A percentile compares a stretch with the other conserved stretches of the same genome.
phyloP scores from a whole-genome alignment of 2,888 invertebrate genomes.

The Drosophila atroscutellata region DNA sequence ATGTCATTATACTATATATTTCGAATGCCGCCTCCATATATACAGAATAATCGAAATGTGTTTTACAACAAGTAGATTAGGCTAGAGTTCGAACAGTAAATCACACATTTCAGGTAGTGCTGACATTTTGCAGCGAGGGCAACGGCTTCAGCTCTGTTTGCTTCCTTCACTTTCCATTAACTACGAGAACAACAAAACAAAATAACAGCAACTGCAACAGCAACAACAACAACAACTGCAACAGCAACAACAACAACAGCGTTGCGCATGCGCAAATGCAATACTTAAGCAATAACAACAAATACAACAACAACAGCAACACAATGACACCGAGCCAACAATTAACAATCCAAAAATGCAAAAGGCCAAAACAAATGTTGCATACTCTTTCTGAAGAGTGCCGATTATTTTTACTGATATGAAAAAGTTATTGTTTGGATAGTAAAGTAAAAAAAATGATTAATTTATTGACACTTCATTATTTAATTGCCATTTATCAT shows the following conservation, averaged over 20 bases:
- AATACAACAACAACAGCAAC: constrained; percentile 5
- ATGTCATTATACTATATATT: not conserved
- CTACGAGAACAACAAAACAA: constrained; percentile 60
- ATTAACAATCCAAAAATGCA: constrained; percentile 4
- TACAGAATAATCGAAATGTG: constrained; percentile 1
- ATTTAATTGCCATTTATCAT: not conserved
- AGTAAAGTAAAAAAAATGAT: too few relatives aligned
- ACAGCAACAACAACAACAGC: constrained; percentile 54
- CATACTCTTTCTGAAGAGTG: constrained; percentile 26
- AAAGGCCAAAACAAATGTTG: not conserved
- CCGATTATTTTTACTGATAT: not conserved
- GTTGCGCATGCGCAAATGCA: constrained; percentile 49
- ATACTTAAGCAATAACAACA: constrained; percentile 30
- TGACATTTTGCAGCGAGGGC: constrained; percentile 49
- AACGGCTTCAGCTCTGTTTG: constrained; percentile 40
- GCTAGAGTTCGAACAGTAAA: constrained; percentile 14
- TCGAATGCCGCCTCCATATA: not conserved
- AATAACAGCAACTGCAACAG: constrained; percentile 10
- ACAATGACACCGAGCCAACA: constrained; percentile 29
- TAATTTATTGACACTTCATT: too few relatives aligned
- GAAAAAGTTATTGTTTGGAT: too few relatives aligned
- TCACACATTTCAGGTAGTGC: constrained; percentile 21
- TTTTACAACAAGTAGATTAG: constrained; percentile 7
- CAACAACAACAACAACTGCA: constrained; percentile 14
- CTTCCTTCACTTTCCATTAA: constrained; percentile 66